A percentile compares a stretch with the other conserved stretches of the same genome.
Evolutionary conservation across 2,113 vertebrate genomes (phyloP).

Genomic region (Pterocles gutturalis): DNA sequence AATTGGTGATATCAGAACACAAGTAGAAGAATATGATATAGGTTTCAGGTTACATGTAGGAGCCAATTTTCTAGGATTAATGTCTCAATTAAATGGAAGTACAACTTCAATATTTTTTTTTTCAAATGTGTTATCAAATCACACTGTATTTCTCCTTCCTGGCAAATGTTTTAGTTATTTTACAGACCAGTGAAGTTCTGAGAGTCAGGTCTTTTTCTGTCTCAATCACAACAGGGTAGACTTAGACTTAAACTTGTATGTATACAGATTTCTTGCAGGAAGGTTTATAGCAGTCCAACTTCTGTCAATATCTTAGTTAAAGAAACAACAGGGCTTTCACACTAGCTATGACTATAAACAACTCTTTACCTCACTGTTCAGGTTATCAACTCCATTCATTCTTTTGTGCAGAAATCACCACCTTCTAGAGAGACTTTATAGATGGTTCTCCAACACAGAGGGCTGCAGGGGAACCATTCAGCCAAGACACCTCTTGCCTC

Average conservation of each 20-base stretch:
- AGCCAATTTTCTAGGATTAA: slow-evolving; percentile 64
- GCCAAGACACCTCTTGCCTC: background rate
- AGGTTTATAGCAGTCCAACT: background rate
- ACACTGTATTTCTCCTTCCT: slow-evolving; percentile 6
- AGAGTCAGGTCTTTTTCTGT: background rate
- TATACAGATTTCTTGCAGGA: background rate
- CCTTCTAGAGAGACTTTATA: background rate
- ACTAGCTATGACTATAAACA: background rate
- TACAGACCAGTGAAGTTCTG: slow-evolving; percentile 26
- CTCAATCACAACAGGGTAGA: background rate
- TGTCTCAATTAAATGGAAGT: slow-evolving; percentile 61
- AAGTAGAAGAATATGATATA: slow-evolving; percentile 20
- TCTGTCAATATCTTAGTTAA: slow-evolving; percentile 10
- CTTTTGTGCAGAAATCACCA: background rate
- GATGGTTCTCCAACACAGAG: background rate
- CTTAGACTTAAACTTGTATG: background rate
- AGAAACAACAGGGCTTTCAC: background rate
- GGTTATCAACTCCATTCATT: slow-evolving; percentile 22
- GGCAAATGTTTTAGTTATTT: slow-evolving; percentile 36
- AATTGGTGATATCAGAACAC: slow-evolving; percentile 11
- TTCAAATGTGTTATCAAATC: slow-evolving; percentile 38
- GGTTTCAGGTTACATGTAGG: slow-evolving; percentile 38
- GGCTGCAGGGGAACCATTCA: background rate
- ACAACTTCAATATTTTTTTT: slow-evolving; percentile 49
- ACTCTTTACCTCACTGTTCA: background rate